Conservation (phyloP, 1,140 invertebrate genomes). For the Conus ventricosus region DNA sequence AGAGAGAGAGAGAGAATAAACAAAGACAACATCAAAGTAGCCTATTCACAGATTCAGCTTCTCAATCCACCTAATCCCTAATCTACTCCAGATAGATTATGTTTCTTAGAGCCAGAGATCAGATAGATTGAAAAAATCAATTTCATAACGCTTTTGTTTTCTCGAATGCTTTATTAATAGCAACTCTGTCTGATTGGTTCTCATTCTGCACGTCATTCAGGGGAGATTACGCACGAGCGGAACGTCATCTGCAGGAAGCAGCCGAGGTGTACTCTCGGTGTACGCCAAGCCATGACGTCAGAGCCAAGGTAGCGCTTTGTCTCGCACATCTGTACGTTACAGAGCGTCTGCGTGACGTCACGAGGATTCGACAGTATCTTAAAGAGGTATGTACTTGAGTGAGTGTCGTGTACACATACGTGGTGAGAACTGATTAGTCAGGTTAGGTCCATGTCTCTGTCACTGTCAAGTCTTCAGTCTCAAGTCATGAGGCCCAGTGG, state of each 20-base stretch:
- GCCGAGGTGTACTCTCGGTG: constrained; percentile 12
- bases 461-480: no score
- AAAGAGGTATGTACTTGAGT: not conserved
- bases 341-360: not conserved
- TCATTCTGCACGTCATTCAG: not conserved
- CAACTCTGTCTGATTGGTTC: not conserved
- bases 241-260: not conserved
- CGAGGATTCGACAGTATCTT: not conserved
- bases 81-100: no score
- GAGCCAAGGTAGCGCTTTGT: constrained; percentile 27
- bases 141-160: not conserved
- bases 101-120: no score
- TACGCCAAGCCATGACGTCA: constrained; percentile 25
- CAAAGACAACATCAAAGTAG: no score
- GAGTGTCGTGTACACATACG: no score
- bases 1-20: no score
- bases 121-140: no score
- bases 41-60: no score
- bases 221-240: constrained; percentile 13
- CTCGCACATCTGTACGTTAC: constrained; percentile 21
- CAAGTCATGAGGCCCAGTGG: no score
- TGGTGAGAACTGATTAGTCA: no score
- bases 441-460: no score
- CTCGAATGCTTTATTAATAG: not conserved
- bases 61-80: no score